Base-by-base conservation (phyloP, 2,113 vertebrate species). In the Neopipo cinnamomea region DNA sequence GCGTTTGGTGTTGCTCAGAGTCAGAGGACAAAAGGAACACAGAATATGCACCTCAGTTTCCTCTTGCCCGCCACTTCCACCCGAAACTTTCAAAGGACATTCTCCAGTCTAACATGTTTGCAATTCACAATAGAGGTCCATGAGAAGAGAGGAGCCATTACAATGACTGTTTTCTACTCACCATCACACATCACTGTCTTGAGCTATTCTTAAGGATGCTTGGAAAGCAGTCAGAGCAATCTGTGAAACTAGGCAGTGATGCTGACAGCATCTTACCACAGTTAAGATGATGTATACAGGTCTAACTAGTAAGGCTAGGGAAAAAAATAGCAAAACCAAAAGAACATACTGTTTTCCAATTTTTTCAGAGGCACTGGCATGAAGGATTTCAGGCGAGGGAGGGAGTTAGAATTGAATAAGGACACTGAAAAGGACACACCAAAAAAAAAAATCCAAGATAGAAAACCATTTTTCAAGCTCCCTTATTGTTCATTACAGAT, bases 131-230 rank as follows among this genome's bases (percentile, higher is more conserved):
- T 44, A 81, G 58, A 77, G 4, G n/a, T 74, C 65, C 50, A 41
- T 74, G 22, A 62, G 33, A 95, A 85, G 49, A 81, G 25, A 56
- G 31, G 15, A 89, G 21, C 61, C 53, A 39, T 30, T 84, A 23
- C 30, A 72, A 27, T 82, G 70, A 86, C 75, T 90, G 61, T 14
- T 94, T 90, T 78, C 80, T 63, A 77, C 44, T 73, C 65, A 24
- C 83, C 77, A 52, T 88, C 84, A 30, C 91, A 72, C 65, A 93
- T 97, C 95, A 90, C 84, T 92, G 86, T 94, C 91, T 73, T 2
- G 2, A 85, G 90, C 88, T 96, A 93, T 96, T 97, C 95, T 92
- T 95, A 95, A 94, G 63, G 68, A 74, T 95, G 93, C 78, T 88
- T 96, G 92, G 96, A 95, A 95, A 88, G 73, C 82, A 95, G 76